These are phyloP conservation scores for Yasuhikotakia modesta DNA, from an alignment of 2,797 vertebrate genomes.

Conservation along the genomic window DNA sequence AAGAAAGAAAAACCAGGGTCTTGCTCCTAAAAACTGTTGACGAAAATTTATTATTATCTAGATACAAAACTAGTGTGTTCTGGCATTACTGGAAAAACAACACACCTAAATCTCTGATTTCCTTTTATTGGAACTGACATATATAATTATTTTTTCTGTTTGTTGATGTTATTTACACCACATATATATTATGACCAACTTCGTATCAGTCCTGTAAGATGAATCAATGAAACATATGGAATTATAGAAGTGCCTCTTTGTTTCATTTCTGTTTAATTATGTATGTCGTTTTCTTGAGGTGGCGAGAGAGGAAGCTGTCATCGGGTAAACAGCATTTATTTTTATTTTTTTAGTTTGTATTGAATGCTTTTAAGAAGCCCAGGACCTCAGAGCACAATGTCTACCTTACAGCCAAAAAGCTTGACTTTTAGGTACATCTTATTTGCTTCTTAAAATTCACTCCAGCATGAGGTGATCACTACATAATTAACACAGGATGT, in stretches of 20 bases:
- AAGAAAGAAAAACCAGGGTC: constrained; percentile 79
- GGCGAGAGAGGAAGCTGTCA: constrained; percentile 70
- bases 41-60: constrained; percentile 79
- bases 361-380: constrained; percentile 76
- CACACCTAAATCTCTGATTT: constrained; percentile 60
- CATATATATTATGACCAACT: no score
- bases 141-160: no score
- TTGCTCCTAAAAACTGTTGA: constrained; percentile 77
- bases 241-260: constrained; percentile 77
- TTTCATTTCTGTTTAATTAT: constrained; percentile 72
- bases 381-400: constrained; percentile 70
- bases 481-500: neutral
- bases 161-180: no score
- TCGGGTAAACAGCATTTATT: constrained; percentile 65
- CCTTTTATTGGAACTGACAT: constrained; percentile 78
- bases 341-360: constrained; percentile 54
- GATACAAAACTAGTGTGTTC: constrained; percentile 76
- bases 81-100: constrained; percentile 78
- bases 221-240: constrained; percentile 43
- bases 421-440: constrained; percentile 7
- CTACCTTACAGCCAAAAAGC: constrained; percentile 53
- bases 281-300: constrained; percentile 80
- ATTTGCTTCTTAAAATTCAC: neutral
- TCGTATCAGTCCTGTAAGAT: no score
- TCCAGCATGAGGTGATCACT: neutral